A percentile compares a stretch with the other conserved stretches of the same genome.
Evolutionary conservation across 1,140 invertebrate genomes (phyloP).

Genomic region (Bombus terrestris): DNA sequence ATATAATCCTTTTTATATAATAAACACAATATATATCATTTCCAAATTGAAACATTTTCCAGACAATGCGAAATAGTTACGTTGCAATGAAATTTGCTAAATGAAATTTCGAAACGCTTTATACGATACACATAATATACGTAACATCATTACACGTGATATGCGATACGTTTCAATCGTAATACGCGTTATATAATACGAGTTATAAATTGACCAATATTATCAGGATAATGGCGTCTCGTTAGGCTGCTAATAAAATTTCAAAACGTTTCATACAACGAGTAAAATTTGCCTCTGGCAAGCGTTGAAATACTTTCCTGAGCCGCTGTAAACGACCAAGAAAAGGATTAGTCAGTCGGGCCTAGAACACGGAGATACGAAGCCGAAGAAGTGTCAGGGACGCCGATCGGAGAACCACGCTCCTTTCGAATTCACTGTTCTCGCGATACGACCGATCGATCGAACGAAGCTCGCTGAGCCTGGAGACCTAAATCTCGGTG

Average conservation of each 20-base stretch:
- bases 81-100: too few relatives aligned
- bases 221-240: background rate
- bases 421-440: constrained; percentile 60
- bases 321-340: background rate
- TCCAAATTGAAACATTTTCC: too few relatives aligned
- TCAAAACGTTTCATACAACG: too few relatives aligned
- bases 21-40: too few relatives aligned
- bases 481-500: constrained; percentile 61
- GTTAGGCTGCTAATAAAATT: background rate
- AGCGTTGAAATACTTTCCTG: background rate
- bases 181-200: too few relatives aligned
- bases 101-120: too few relatives aligned
- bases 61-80: too few relatives aligned
- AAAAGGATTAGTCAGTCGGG: background rate
- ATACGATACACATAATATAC: too few relatives aligned
- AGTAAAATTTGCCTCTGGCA: background rate
- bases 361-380: background rate
- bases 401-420: constrained; percentile 37
- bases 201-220: too few relatives aligned
- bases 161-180: too few relatives aligned
- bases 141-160: too few relatives aligned
- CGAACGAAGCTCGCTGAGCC: constrained; percentile 27
- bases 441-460: constrained; percentile 54
- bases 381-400: constrained; percentile 33
- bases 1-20: too few relatives aligned